Evolutionary conservation across 2,888 invertebrate genomes (phyloP), one percentile per base, ranked within the genome.

Genomic region (Apamea crenata): DNA sequence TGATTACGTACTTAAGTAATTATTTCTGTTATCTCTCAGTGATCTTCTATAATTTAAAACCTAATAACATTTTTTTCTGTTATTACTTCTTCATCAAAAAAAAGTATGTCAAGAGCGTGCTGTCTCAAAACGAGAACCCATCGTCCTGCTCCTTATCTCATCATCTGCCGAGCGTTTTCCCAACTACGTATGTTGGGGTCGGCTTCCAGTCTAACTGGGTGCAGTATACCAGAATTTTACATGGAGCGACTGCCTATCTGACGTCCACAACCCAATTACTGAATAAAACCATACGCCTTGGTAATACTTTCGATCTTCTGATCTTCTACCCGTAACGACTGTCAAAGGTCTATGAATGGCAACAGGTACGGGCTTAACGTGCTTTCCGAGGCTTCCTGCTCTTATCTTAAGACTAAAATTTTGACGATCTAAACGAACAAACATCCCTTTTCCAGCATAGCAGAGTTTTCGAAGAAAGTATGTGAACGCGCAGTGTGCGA

Each of bases 1-100:
- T 83, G 76, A 83, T 69, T 69, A 83, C 77, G 16, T 32, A 83
- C 77, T 14, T 32, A 40, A 21, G 36, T 77, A 56, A 53, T 47
- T 36, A 53, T 47, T 53, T 53, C 18, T 83, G n/a, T 21, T 29
- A 56, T 56, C 56, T 73, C 14, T 50, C 6, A 74, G n/a, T 16
- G 21, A 32, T 53, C 0, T 67, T 61, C 18, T 7, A 29, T 47
- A 40, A 21, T 21, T 32, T 10, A 18, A 59, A 10, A 73, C 25
- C 18, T 16, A 25, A 73, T 3, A 25, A 25, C 18, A 36, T 25
- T 44, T 32, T 8, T 18, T 7, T 16, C 40, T 32, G 14, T 74
- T 25, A 18, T 14, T 50, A 3, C 7, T 21, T 14, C n/a, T 12
- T 36, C 25, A 32, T 69, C 1, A 7, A 36, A 74, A 18, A 18